Evolutionary conservation across 2,888 invertebrate genomes (phyloP).

Genomic region (Micropterix aruncella): DNA sequence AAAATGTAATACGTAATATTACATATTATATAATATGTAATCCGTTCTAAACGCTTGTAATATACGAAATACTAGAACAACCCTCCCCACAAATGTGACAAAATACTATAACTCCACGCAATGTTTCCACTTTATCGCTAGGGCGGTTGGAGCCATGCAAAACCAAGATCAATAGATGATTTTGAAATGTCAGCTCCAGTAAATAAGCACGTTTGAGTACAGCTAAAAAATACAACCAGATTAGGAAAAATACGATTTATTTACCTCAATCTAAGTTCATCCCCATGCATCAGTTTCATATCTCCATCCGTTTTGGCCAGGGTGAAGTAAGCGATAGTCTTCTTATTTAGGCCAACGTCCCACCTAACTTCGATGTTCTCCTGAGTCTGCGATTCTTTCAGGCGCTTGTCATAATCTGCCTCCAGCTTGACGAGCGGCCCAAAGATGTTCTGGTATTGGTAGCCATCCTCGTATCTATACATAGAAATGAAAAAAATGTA

Average conservation of each 20-base stretch:
- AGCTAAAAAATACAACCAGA: no score
- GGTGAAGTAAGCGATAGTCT: slow-evolving; percentile 94
- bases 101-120: no score
- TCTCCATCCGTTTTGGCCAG: slow-evolving; percentile 96
- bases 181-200: no score
- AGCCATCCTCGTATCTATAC: slow-evolving; percentile 89
- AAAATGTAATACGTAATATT: no score
- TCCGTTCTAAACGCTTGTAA: no score
- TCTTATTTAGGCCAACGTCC: slow-evolving; percentile 97
- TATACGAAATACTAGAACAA: no score
- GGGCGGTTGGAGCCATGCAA: no score
- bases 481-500: not conserved
- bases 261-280: slow-evolving; percentile 77
- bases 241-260: not conserved
- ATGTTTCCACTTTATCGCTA: no score
- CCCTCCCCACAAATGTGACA: no score
- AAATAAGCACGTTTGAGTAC: no score
- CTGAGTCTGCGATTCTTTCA: slow-evolving; percentile 97
- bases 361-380: slow-evolving; percentile 97
- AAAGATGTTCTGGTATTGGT: slow-evolving; percentile 97
- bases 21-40: no score
- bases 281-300: slow-evolving; percentile 98
- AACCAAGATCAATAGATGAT: no score
- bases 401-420: slow-evolving; percentile 94
- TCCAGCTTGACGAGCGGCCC: slow-evolving; percentile 93